A percentile compares a stretch with the other conserved stretches of the same genome.
Evolutionary conservation across 2,113 vertebrate genomes (phyloP).

Genomic region (Campylorhamphus procurvoides): DNA sequence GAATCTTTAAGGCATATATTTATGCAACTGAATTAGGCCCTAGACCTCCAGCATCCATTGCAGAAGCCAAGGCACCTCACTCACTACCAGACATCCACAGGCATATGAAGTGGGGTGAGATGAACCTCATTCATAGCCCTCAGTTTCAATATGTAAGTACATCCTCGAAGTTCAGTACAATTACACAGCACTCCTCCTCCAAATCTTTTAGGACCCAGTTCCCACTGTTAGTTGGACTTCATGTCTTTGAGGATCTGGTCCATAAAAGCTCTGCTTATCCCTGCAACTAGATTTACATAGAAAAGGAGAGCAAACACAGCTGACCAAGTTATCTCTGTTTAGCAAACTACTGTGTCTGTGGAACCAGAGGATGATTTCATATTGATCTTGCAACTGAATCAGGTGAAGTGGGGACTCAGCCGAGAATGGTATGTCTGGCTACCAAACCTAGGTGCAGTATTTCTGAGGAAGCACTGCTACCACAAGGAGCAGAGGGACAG

Average conservation of each 20-base stretch:
- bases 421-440: neutral
- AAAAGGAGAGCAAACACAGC: neutral
- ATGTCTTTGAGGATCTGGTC: neutral
- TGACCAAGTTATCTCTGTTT: neutral
- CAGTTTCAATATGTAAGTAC: neutral
- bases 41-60: neutral
- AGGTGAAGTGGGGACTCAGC: neutral
- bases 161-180: neutral
- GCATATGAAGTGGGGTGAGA: neutral
- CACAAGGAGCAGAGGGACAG: neutral
- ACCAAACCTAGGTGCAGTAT: neutral
- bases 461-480: neutral
- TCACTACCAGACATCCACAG: neutral
- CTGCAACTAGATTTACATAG: neutral
- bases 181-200: neutral
- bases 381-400: neutral
- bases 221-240: neutral
- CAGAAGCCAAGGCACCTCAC: neutral
- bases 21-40: neutral
- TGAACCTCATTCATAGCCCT: neutral
- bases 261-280: neutral
- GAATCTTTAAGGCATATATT: neutral
- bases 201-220: neutral
- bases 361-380: neutral
- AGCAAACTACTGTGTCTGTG: neutral